Conservation (phyloP, 2,888 invertebrate species). For the Hypsopygia costalis region DNA sequence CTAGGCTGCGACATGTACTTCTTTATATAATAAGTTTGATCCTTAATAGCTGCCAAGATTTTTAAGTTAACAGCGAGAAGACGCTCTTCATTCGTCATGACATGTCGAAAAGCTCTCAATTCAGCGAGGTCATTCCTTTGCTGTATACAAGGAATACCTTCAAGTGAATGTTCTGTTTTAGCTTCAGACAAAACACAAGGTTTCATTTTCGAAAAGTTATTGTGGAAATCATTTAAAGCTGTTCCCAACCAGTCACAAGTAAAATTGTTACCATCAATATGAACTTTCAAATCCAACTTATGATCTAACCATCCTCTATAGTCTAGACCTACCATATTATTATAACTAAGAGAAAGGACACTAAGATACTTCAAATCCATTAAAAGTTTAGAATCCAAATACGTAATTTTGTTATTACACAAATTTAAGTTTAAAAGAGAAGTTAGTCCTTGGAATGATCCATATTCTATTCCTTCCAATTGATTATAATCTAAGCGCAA, state of each 20-base stretch:
- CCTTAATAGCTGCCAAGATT: conserved; percentile 54
- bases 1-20: conserved; percentile 29
- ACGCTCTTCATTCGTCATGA: conserved; percentile 46
- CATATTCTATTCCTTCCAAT: conserved; percentile 45
- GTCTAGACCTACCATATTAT: conserved; percentile 42
- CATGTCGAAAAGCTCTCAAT: not conserved
- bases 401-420: conserved; percentile 41
- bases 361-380: conserved; percentile 51
- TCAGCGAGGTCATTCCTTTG: conserved; percentile 21
- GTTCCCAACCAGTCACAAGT: conserved; percentile 57
- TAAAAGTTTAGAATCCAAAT: conserved; percentile 52
- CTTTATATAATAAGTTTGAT: conserved; percentile 52
- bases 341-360: conserved; percentile 46
- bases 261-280: conserved; percentile 56
- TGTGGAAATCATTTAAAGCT: conserved; percentile 50
- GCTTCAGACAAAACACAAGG: conserved; percentile 35
- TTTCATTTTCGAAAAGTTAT: conserved; percentile 55
- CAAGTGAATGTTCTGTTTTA: conserved; percentile 37
- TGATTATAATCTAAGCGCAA: conserved; percentile 51
- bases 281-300: conserved; percentile 40
- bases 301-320: conserved; percentile 55
- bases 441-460: conserved; percentile 48
- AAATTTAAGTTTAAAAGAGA: conserved; percentile 39
- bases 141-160: conserved; percentile 53
- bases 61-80: conserved; percentile 53